phyloP scores from a whole-genome alignment of 2,113 vertebrate genomes.

The Prunella himalayana region DNA sequence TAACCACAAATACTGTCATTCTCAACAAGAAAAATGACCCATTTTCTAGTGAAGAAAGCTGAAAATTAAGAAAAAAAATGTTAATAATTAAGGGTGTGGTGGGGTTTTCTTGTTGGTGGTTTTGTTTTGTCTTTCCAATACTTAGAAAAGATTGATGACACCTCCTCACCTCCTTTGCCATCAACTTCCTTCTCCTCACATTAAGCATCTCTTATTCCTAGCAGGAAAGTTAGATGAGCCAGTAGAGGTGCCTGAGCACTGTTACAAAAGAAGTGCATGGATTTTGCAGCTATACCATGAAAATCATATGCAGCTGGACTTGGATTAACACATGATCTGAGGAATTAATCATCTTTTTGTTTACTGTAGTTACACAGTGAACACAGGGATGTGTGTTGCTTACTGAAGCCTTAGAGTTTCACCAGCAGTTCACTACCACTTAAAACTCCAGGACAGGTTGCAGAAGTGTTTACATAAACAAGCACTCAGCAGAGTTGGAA shows the following conservation, averaged over 20 bases:
- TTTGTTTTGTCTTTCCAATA: neutral
- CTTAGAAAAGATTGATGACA: neutral
- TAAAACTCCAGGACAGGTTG: neutral
- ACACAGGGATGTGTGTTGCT: neutral
- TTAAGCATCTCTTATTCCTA: neutral
- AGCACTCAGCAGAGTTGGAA: neutral
- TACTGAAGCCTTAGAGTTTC: neutral
- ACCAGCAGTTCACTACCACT: neutral
- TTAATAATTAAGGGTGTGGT: neutral
- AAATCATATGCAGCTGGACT: neutral
- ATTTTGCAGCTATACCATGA: neutral
- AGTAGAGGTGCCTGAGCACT: neutral
- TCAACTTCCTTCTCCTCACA: neutral
- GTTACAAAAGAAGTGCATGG: neutral
- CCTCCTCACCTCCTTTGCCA: neutral
- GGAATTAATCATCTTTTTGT: neutral
- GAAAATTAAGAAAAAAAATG: neutral
- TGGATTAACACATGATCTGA: neutral
- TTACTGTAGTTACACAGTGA: neutral
- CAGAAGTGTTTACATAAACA: neutral
- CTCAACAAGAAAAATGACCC: neutral
- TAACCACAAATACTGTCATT: neutral
- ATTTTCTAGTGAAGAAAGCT: neutral
- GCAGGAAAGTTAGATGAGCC: neutral
- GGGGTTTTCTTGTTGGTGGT: accelerated